Conservation (phyloP, 2,888 invertebrate genomes). For the Cantharis rufa region DNA sequence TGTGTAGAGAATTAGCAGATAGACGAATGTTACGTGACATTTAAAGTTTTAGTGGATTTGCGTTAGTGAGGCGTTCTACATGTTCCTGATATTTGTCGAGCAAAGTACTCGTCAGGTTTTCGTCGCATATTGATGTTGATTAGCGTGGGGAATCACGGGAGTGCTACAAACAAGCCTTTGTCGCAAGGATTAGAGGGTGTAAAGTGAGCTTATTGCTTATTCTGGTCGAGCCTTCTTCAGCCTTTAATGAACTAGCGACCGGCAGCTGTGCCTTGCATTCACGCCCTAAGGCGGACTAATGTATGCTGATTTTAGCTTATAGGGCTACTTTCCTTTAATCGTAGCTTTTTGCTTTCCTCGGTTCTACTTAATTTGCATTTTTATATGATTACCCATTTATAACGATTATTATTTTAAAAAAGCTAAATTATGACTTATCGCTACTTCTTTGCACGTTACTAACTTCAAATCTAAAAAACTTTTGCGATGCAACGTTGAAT, state of each 20-base stretch:
- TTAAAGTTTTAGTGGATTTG: conserved; percentile 7
- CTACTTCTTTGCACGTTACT: neutral
- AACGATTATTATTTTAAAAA: conserved; percentile 8
- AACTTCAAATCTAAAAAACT: neutral
- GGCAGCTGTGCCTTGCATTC: conserved; percentile 36
- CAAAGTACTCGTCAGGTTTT: conserved; percentile 36
- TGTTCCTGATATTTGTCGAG: conserved; percentile 29
- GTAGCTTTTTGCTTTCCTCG: conserved; percentile 36
- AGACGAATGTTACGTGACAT: conserved; percentile 3
- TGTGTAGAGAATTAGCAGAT: neutral
- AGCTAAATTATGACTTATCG: neutral
- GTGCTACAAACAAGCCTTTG: conserved; percentile 46
- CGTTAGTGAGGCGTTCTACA: conserved; percentile 24
- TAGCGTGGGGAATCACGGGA: conserved; percentile 42
- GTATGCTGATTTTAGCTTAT: conserved; percentile 44
- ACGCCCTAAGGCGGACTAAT: conserved; percentile 39
- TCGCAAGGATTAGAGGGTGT: conserved; percentile 45
- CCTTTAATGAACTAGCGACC: conserved; percentile 43
- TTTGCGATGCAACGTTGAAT: neutral
- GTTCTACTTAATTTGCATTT: conserved; percentile 26
- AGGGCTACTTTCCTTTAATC: conserved; percentile 43
- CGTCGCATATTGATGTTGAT: conserved; percentile 45
- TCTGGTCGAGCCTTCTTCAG: conserved; percentile 44
- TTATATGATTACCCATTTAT: conserved; percentile 22
- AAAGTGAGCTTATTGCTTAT: conserved; percentile 48